A percentile compares a stretch with the other conserved stretches of the same genome.
These are phyloP conservation scores for Urechis unicinctus DNA, from an alignment of 2,888 invertebrate species.

Conservation along the genomic window DNA sequence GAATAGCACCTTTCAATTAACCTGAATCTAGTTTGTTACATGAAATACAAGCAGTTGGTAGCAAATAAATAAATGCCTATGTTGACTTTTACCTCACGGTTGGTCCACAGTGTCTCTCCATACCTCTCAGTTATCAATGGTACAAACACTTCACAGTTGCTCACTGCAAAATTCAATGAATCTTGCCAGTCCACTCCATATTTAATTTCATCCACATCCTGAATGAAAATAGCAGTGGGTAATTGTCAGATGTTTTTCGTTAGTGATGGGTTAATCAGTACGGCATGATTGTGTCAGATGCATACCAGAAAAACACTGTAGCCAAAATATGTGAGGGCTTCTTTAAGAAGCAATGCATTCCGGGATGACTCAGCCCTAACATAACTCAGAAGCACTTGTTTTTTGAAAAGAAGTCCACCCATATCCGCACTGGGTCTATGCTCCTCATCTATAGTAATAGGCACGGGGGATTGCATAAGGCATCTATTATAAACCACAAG, in stretches of 20 bases:
- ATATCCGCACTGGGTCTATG: too few relatives aligned
- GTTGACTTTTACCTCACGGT: constrained; percentile 51
- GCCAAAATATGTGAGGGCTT: constrained; percentile 39
- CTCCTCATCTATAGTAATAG: too few relatives aligned
- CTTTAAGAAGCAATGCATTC: constrained; percentile 45
- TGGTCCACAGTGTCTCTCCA: constrained; percentile 51
- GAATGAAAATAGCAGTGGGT: background rate
- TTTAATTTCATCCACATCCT: constrained; percentile 51
- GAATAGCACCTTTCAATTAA: too few relatives aligned
- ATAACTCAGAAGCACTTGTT: constrained; percentile 50
- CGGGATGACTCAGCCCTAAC: constrained; percentile 50
- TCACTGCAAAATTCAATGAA: constrained; percentile 49
- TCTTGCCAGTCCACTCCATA: constrained; percentile 51
- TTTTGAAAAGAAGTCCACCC: too few relatives aligned
- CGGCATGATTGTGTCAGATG: too few relatives aligned
- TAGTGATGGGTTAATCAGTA: background rate
- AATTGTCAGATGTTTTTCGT: background rate
- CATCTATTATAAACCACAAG: too few relatives aligned
- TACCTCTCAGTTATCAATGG: constrained; percentile 49
- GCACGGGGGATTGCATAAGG: too few relatives aligned
- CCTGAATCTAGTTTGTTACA: too few relatives aligned
- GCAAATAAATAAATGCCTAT: too few relatives aligned
- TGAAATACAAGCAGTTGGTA: too few relatives aligned
- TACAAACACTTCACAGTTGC: constrained; percentile 48
- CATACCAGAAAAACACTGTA: constrained; percentile 48